Percentiles rank a stretch among this genome's conserved stretches.
Evolutionary conservation across 37 sponge, comb jelly and placozoan species (phyloP).

Genomic region (Amphimedon queenslandica): DNA sequence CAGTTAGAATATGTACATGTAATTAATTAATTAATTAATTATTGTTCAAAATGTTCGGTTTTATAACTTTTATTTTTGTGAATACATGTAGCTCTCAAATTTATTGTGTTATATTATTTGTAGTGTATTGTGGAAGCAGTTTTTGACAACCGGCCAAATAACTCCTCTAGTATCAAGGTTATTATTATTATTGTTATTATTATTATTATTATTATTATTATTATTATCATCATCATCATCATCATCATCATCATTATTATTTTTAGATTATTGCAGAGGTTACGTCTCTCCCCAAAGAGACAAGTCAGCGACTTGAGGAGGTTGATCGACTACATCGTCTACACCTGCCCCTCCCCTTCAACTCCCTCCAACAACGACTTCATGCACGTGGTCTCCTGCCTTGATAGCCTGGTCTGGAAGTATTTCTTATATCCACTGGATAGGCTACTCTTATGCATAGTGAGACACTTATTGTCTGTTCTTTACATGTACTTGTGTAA

Average conservation of each 20-base stretch:
- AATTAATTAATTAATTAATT: too few relatives aligned
- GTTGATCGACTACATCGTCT: slow-evolving; percentile 51
- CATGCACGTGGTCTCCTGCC: not conserved
- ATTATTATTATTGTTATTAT: not conserved
- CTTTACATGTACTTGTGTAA: not conserved
- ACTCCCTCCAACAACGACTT: slow-evolving; percentile 4
- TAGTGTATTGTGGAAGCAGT: slow-evolving; percentile 77
- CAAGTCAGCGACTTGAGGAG: slow-evolving; percentile 30
- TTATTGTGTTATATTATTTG: slow-evolving; percentile 8
- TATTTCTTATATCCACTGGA: slow-evolving; percentile 72
- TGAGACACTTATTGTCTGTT: slow-evolving; percentile 6
- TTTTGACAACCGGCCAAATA: slow-evolving; percentile 44
- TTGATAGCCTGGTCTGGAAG: slow-evolving; percentile 81
- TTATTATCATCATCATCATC: not conserved
- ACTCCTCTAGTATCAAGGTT: slow-evolving; percentile 35
- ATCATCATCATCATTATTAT: not conserved
- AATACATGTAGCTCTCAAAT: too few relatives aligned
- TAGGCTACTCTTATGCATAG: slow-evolving; percentile 74
- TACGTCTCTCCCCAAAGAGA: slow-evolving; percentile 32
- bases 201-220: not conserved
- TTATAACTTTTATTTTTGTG: too few relatives aligned
- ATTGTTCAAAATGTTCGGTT: too few relatives aligned
- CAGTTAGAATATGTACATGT: too few relatives aligned
- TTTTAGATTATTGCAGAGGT: not conserved
- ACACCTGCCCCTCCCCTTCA: slow-evolving; percentile 26